Base-by-base conservation (phyloP, 2,113 vertebrate species). In the Catharus bicknelli region DNA sequence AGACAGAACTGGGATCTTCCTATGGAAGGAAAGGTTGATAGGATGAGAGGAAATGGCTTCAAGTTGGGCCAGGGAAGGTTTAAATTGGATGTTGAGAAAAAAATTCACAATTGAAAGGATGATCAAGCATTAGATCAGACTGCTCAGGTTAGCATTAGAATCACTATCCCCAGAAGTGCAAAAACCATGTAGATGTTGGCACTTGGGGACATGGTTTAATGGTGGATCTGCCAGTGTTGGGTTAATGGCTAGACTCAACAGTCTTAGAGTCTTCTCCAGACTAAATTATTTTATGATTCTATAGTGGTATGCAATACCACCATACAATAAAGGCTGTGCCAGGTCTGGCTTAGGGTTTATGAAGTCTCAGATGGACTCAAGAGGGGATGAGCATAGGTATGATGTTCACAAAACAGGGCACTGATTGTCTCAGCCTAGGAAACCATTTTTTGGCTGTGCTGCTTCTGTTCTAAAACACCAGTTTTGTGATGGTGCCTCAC, bases 401-500 rank as follows among this genome's bases (percentile, higher is more conserved):
- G 8, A 5, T 25, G 8, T 62, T 61, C 78, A 42, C 30, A 73
- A 69, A 83, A 14, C 11, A 68, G 7, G 3, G 5, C 3, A 16
- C 11, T 25, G 4, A 2, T 57, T 15, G 8, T 76, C 82, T 57
- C 51, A 72, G 25, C 19, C 20, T 42, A 63, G 57, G 6, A 79
- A 10, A 76, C 10, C 2, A 3, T 18, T 58, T 93, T 66, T 83
- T 34, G 5, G 8, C 32, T 29, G 6, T 30, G 2, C 4, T 61
- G 8, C 16, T 72, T 47, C 22, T 61, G 11, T 50, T 90, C 11
- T 64, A 68, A 53, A 22, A 61, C 57, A 57, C 21, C 5, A 1
- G 1, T 42, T 64, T 73, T 45, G 0, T 38, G 29, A 15, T 0
- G 5, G 13, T 54, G 6, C 3, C 29, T 85, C 1, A 2, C 30